phyloP scores from a whole-genome alignment of 2,797 vertebrate species.

The Phoebastria nigripes region DNA sequence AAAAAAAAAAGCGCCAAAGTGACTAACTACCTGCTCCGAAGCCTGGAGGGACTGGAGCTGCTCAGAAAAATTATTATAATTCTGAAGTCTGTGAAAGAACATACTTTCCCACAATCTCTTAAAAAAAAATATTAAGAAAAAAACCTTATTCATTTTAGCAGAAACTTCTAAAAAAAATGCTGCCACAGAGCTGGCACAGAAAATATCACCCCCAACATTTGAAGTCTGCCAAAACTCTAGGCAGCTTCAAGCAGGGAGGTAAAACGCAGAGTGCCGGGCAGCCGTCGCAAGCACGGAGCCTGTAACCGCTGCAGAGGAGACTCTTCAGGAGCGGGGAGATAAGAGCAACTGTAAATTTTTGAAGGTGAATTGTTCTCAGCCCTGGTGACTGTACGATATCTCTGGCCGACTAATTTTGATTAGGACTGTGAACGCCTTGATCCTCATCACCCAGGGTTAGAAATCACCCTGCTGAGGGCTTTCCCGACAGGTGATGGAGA shows the following conservation, averaged over 20 bases:
- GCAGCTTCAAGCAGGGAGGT: neutral
- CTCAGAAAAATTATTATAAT: neutral
- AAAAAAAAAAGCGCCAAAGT: neutral
- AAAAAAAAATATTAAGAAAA: neutral
- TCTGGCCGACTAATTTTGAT: neutral
- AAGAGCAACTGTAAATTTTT: neutral
- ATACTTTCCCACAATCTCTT: neutral
- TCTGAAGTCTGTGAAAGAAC: neutral
- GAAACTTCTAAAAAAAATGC: neutral
- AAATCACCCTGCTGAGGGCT: neutral
- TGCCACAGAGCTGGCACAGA: neutral
- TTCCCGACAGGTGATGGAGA: neutral
- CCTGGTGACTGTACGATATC: neutral
- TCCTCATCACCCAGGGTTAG: accelerated
- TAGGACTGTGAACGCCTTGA: neutral
- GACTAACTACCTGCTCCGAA: neutral
- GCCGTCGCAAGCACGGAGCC: accelerated
- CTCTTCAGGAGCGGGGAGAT: neutral
- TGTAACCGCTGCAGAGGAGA: neutral
- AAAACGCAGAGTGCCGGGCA: accelerated
- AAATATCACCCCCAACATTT: neutral
- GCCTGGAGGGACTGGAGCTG: neutral
- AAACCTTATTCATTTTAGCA: neutral
- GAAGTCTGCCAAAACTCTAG: neutral
- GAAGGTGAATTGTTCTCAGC: neutral